These are phyloP conservation scores for Deroplatys truncata DNA, from an alignment of 2,888 invertebrate genomes.

Conservation along the genomic window DNA sequence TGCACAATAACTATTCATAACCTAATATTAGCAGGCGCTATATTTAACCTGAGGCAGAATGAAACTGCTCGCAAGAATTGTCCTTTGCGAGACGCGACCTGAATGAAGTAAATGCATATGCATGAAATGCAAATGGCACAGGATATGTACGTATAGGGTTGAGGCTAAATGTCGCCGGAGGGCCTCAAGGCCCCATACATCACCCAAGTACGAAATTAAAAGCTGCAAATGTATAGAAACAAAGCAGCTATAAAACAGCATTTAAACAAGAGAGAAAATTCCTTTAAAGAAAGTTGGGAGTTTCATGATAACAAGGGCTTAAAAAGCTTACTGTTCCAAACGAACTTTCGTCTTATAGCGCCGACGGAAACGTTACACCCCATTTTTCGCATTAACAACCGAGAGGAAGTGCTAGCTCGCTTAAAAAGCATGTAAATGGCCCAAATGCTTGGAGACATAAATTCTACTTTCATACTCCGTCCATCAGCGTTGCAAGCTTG, in stretches of 20 bases:
- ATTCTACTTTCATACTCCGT: too few relatives aligned
- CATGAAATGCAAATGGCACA: neutral
- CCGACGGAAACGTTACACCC: too few relatives aligned
- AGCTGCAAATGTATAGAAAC: neutral
- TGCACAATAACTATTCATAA: neutral
- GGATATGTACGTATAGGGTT: neutral
- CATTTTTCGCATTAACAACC: too few relatives aligned
- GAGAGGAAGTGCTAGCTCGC: too few relatives aligned
- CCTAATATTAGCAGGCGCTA: too few relatives aligned
- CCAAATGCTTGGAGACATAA: too few relatives aligned
- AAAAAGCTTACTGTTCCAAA: neutral
- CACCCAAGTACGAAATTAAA: neutral
- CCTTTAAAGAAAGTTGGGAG: neutral
- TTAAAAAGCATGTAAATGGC: too few relatives aligned
- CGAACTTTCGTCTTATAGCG: too few relatives aligned
- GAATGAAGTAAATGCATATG: neutral
- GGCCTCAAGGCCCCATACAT: neutral
- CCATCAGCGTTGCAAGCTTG: too few relatives aligned
- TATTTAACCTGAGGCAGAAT: too few relatives aligned
- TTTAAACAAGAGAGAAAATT: neutral
- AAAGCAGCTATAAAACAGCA: neutral
- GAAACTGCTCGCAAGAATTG: too few relatives aligned
- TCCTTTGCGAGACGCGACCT: neutral
- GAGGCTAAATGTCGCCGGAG: neutral
- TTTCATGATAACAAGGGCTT: neutral